phyloP scores from a whole-genome alignment of 1,140 invertebrate species.

The Rhagoletis pomonella region DNA sequence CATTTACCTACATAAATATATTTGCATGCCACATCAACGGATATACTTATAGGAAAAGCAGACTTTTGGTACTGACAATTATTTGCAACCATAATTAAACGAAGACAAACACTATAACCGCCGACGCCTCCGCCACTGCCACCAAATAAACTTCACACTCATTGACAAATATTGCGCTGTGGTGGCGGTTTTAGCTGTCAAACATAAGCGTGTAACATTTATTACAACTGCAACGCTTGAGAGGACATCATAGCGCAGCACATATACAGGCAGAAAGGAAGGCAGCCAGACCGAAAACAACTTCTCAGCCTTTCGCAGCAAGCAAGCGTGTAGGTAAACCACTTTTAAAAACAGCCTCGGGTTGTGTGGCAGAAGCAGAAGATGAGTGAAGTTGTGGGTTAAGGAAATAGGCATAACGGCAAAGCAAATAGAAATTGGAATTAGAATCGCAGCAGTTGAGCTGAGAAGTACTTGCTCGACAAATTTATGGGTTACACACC shows the following conservation, averaged over 20 bases:
- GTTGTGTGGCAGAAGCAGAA: neutral
- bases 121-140: constrained; percentile 54
- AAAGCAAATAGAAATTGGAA: constrained; percentile 31
- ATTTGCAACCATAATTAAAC: constrained; percentile 72
- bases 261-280: too few species aligned
- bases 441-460: neutral
- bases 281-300: neutral
- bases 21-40: neutral
- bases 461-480: neutral
- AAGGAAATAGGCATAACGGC: neutral
- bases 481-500: constrained; percentile 43
- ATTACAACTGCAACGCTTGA: too few species aligned
- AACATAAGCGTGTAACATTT: constrained; percentile 13
- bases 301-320: neutral
- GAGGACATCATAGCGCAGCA: too few species aligned
- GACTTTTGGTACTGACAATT: constrained; percentile 60
- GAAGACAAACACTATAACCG: constrained; percentile 64
- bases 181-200: constrained; percentile 37
- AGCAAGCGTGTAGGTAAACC: constrained; percentile 14
- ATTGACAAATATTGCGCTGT: constrained; percentile 65
- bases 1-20: neutral
- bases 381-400: neutral
- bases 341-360: constrained; percentile 29
- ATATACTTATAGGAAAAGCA: neutral
- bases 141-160: constrained; percentile 46